Conservation (phyloP, 2,888 invertebrate genomes). For the Agapostemon virescens region DNA sequence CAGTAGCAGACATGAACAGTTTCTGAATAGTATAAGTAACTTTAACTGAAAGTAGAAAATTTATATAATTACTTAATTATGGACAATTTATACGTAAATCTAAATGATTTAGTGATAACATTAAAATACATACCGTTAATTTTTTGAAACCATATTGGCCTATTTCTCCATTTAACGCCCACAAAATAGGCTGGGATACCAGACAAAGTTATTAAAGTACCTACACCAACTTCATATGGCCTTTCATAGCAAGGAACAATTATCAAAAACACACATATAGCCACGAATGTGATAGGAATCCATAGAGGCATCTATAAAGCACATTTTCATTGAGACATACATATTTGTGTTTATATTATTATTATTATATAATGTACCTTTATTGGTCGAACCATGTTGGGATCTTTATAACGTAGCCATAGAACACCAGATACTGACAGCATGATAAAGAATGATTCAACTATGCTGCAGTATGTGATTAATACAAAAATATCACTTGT, state of each 20-base stretch:
- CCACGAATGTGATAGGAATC: constrained; percentile 89
- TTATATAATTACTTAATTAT: constrained; percentile 13
- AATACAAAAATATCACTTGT: constrained; percentile 92
- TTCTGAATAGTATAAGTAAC: constrained; percentile 86
- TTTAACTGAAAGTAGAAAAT: constrained; percentile 80
- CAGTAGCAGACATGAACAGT: constrained; percentile 88
- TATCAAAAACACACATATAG: constrained; percentile 89
- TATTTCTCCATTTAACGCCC: constrained; percentile 86
- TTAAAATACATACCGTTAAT: constrained; percentile 82
- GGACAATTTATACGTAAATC: background rate
- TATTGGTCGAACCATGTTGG: constrained; percentile 91
- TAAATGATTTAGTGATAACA: background rate
- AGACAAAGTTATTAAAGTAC: constrained; percentile 88
- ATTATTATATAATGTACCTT: constrained; percentile 82
- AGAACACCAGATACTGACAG: constrained; percentile 92
- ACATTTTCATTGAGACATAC: constrained; percentile 27
- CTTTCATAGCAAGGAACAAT: constrained; percentile 90
- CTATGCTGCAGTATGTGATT: constrained; percentile 95
- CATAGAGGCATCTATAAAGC: constrained; percentile 85
- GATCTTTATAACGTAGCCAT: constrained; percentile 90
- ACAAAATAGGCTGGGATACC: constrained; percentile 91
- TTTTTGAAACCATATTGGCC: constrained; percentile 84
- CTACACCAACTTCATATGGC: constrained; percentile 90
- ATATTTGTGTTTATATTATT: background rate
- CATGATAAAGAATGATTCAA: constrained; percentile 95